Evolutionary conservation across 1,140 invertebrate species (phyloP).

Genomic region (Mylabris phalerata): DNA sequence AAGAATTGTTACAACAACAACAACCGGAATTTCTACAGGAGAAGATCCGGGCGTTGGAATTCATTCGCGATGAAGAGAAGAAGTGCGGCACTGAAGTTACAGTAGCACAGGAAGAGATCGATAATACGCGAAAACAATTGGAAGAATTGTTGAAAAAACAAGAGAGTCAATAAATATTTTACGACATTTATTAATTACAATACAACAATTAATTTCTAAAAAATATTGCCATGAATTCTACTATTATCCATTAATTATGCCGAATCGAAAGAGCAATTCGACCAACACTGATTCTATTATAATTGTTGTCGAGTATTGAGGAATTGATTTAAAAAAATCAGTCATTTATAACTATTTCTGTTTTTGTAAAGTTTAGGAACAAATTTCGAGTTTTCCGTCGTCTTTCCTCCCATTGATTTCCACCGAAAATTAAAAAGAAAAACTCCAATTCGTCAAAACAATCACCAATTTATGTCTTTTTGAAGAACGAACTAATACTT

Average conservation of each 20-base stretch:
- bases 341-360: no score
- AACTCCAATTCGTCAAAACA: neutral
- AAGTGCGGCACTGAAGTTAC: constrained; percentile 56
- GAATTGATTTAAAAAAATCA: no score
- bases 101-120: constrained; percentile 59
- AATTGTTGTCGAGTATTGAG: no score
- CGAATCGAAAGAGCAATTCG: no score
- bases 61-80: constrained; percentile 64
- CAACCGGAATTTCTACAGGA: constrained; percentile 59
- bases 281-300: no score
- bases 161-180: constrained; percentile 17
- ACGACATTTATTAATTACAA: neutral
- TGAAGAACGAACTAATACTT: constrained; percentile 68
- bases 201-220: neutral
- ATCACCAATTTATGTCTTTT: constrained; percentile 40
- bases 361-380: constrained; percentile 10
- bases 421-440: constrained; percentile 4
- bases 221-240: neutral
- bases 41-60: constrained; percentile 55
- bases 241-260: no score
- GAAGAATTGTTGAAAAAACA: constrained; percentile 40
- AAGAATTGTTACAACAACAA: constrained; percentile 50
- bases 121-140: constrained; percentile 48
- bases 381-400: constrained; percentile 13
- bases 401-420: constrained; percentile 2